Evolutionary conservation across 2,888 invertebrate genomes (phyloP).

Genomic region (Melanophora roralis): DNA sequence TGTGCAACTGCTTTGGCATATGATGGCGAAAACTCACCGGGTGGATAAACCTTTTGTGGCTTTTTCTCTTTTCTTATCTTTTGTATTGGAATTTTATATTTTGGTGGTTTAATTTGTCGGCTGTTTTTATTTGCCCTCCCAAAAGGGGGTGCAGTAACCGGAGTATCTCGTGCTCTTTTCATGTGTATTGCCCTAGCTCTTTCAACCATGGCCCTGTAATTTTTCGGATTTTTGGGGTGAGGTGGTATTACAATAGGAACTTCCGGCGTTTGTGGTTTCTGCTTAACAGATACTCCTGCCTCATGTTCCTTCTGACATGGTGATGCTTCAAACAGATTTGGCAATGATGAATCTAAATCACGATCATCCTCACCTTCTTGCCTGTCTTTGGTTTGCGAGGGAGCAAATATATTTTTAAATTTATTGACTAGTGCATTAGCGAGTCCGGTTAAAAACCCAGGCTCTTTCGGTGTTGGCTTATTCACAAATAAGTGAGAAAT

Average conservation of each 20-base stretch:
- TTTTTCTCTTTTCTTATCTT: neutral
- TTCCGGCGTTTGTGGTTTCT: neutral
- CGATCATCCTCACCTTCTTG: neutral
- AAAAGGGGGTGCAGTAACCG: neutral
- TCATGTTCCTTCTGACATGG: neutral
- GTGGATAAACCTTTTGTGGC: slow-evolving; percentile 24
- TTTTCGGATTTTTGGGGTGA: slow-evolving; percentile 36
- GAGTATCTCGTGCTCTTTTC: slow-evolving; percentile 1
- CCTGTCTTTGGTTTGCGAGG: neutral
- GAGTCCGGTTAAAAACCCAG: slow-evolving; percentile 34
- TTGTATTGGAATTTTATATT: neutral
- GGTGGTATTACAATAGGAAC: slow-evolving; percentile 10
- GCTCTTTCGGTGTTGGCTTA: neutral
- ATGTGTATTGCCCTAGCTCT: slow-evolving; percentile 41
- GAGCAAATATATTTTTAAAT: slow-evolving; percentile 43
- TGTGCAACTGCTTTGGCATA: slow-evolving; percentile 29
- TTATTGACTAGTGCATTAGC: slow-evolving; percentile 28
- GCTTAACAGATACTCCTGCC: neutral
- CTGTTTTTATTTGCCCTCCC: neutral
- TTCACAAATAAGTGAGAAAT: neutral
- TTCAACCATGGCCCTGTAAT: slow-evolving; percentile 31
- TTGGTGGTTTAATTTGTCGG: neutral
- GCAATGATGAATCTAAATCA: slow-evolving; percentile 40
- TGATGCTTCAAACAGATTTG: slow-evolving; percentile 34
- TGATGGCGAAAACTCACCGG: slow-evolving; percentile 45